Conservation (phyloP, 2,888 invertebrate genomes). For the Incurvaria masculella region DNA sequence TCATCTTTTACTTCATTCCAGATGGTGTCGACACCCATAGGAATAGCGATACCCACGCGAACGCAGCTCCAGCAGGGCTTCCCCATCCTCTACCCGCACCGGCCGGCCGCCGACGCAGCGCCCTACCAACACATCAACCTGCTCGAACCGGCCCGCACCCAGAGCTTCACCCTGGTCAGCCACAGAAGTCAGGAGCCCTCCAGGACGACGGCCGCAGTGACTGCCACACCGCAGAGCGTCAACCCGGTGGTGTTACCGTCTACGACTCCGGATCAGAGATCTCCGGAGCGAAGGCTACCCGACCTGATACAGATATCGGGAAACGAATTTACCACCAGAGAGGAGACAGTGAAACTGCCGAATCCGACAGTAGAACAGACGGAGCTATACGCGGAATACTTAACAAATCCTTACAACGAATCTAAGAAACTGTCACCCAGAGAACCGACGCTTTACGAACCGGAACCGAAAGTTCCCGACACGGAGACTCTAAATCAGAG, state of each 20-base stretch:
- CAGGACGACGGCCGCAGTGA: too few species aligned
- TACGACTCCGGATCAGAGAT: too few species aligned
- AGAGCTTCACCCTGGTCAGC: not conserved
- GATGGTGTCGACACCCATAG: slow-evolving; percentile 66
- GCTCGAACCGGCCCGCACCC: not conserved
- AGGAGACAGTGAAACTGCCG: too few species aligned
- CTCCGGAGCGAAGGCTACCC: too few species aligned
- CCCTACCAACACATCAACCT: not conserved
- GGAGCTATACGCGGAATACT: slow-evolving; percentile 53
- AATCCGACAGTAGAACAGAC: slow-evolving; percentile 22
- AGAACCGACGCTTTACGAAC: slow-evolving; percentile 33
- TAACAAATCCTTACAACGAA: slow-evolving; percentile 56
- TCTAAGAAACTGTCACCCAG: slow-evolving; percentile 26
- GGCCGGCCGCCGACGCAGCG: slow-evolving; percentile 2
- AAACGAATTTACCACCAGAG: too few species aligned
- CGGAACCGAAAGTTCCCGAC: slow-evolving; percentile 15
- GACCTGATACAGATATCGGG: too few species aligned
- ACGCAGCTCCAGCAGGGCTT: slow-evolving; percentile 17
- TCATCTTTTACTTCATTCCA: too few species aligned
- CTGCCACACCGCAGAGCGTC: too few species aligned
- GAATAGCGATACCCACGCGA: slow-evolving; percentile 42
- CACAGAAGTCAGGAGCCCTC: not conserved
- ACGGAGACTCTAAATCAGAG: slow-evolving; percentile 13
- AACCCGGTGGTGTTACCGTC: too few species aligned
- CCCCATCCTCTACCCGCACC: slow-evolving; percentile 32